Evolutionary conservation across 2,113 vertebrate species (phyloP).

Genomic region (Crotophaga sulcirostris): DNA sequence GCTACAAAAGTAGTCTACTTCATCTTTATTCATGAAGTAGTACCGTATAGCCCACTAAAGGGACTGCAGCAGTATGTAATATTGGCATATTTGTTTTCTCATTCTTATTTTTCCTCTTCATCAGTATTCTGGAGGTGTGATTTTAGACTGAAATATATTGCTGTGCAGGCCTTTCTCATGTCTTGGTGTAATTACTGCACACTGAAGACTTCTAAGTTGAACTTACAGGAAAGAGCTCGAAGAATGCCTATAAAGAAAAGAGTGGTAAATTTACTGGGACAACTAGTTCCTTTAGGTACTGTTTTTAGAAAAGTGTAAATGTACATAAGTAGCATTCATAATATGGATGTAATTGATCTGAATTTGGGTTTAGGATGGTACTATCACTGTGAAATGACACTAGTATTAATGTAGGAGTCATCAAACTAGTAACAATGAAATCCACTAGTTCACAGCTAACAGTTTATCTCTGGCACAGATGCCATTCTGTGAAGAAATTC

Average conservation of each 20-base stretch:
- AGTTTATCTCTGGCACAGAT: neutral
- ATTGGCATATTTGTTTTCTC: slow-evolving; percentile 74
- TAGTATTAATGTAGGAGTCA: neutral
- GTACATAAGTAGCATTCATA: neutral
- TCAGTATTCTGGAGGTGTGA: slow-evolving; percentile 66
- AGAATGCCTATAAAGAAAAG: neutral
- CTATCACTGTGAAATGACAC: neutral
- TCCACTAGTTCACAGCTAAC: neutral
- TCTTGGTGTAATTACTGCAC: slow-evolving; percentile 56
- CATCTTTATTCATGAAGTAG: slow-evolving; percentile 91
- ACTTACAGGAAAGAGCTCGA: neutral
- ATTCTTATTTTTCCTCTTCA: slow-evolving; percentile 50
- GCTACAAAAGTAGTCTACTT: slow-evolving; percentile 85
- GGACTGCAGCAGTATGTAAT: slow-evolving; percentile 70
- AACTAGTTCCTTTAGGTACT: neutral
- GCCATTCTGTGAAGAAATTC: neutral
- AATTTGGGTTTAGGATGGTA: neutral
- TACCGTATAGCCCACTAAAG: slow-evolving; percentile 74
- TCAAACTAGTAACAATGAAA: neutral
- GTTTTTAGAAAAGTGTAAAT: neutral
- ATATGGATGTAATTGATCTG: neutral
- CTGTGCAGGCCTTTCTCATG: neutral
- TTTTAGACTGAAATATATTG: slow-evolving; percentile 66
- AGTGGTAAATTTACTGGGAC: neutral
- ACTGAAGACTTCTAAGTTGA: slow-evolving; percentile 20